A percentile compares a stretch with the other conserved stretches of the same genome.
Evolutionary conservation across 2,888 invertebrate species (phyloP).

Genomic region (Amorpha juglandis): DNA sequence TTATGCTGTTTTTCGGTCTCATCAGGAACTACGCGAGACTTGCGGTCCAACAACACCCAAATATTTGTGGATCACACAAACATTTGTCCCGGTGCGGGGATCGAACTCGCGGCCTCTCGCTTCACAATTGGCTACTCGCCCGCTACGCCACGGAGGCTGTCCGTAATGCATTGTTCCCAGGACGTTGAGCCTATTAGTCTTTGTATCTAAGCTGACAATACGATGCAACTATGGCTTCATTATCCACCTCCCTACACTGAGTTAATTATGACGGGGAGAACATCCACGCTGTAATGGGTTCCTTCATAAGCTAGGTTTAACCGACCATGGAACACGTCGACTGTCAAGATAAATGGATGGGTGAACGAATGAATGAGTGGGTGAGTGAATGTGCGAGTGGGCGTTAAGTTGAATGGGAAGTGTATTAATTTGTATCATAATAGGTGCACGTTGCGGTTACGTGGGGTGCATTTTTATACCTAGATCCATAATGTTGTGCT

Average conservation of each 20-base stretch:
- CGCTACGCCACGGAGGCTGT: too few species aligned
- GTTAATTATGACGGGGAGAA: constrained; percentile 3
- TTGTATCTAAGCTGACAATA: background rate
- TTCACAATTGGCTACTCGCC: too few species aligned
- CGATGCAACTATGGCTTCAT: background rate
- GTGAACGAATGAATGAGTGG: background rate
- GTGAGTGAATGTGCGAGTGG: background rate
- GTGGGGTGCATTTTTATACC: too few species aligned
- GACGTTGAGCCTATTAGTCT: background rate
- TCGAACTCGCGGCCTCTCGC: too few species aligned
- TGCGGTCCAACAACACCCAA: too few species aligned
- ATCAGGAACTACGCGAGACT: too few species aligned
- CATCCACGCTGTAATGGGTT: background rate
- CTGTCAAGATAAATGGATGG: constrained; percentile 19
- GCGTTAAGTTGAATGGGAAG: background rate
- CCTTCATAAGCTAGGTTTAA: constrained; percentile 5
- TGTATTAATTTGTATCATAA: background rate
- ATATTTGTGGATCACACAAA: too few species aligned
- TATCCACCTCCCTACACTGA: background rate
- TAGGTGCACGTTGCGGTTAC: background rate
- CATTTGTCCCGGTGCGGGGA: too few species aligned
- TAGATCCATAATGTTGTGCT: too few species aligned
- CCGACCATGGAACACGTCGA: background rate
- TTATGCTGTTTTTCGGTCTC: too few species aligned
- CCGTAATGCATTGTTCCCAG: too few species aligned